phyloP scores from a whole-genome alignment of 2,797 vertebrate species.

The Monodelphis domestica region DNA sequence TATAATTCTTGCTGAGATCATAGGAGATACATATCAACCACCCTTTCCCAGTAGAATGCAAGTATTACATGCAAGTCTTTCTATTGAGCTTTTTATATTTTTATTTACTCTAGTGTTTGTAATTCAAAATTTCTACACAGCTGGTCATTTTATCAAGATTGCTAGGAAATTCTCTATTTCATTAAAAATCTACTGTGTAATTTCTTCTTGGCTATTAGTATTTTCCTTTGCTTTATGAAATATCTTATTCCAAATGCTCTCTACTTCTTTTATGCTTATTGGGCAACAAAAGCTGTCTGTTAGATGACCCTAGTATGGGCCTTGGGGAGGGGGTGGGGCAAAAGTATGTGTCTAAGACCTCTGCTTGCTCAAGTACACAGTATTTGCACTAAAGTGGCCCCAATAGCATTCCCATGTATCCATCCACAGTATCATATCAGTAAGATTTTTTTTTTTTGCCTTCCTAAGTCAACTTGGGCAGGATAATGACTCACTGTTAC shows the following conservation, averaged over 20 bases:
- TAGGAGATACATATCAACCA: neutral
- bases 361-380: neutral
- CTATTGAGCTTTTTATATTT: neutral
- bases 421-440: neutral
- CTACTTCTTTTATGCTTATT: neutral
- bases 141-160: too few relatives aligned
- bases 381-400: neutral
- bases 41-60: neutral
- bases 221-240: neutral
- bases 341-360: neutral
- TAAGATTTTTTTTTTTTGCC: neutral
- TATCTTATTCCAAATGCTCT: neutral
- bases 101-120: neutral
- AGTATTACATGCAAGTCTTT: neutral
- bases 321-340: neutral
- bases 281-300: neutral
- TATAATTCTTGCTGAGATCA: neutral
- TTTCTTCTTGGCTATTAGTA: neutral
- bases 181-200: neutral
- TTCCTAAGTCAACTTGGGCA: neutral
- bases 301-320: neutral
- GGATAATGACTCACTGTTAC: neutral
- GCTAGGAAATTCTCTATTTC: too few relatives aligned
- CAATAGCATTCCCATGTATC: neutral
- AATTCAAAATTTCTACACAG: neutral